These are phyloP conservation scores for Taphrorychus bicolor DNA, from an alignment of 2,888 invertebrate species.

Conservation along the genomic window DNA sequence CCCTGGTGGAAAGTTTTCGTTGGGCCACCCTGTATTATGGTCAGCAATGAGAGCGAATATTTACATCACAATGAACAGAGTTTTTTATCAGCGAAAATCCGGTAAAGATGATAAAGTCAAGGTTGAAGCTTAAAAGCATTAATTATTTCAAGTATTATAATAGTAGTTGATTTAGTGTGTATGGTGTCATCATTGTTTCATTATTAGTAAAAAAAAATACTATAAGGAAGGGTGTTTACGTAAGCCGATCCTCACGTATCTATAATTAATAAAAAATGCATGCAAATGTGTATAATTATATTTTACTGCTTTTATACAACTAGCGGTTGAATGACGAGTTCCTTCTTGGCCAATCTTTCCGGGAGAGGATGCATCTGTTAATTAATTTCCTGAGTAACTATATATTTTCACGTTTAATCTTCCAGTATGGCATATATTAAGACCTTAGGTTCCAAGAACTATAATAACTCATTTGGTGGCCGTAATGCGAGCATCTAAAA, in stretches of 20 bases:
- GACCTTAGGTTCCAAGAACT: not conserved
- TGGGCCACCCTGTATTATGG: too few species aligned
- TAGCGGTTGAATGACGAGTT: constrained; percentile 9
- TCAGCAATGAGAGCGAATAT: too few species aligned
- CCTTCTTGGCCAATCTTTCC: constrained; percentile 9
- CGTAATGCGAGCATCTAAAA: not conserved
- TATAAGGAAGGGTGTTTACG: constrained; percentile 9
- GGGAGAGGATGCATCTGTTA: constrained; percentile 9
- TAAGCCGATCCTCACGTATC: not conserved
- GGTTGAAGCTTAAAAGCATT: not conserved
- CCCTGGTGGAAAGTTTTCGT: too few species aligned
- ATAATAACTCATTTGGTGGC: not conserved
- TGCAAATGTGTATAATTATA: constrained; percentile 11
- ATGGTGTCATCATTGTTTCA: constrained; percentile 15
- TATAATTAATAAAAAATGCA: constrained; percentile 9
- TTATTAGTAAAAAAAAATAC: not conserved
- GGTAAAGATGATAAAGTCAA: constrained; percentile 10
- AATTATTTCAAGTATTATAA: not conserved
- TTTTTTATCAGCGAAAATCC: too few species aligned
- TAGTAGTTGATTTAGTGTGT: not conserved
- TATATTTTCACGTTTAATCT: not conserved
- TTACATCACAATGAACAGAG: too few species aligned
- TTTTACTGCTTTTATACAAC: constrained; percentile 14
- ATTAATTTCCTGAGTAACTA: not conserved
- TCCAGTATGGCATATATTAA: not conserved